phyloP scores from a whole-genome alignment of 2,113 vertebrate genomes.

The Cricetomys ansorgei region DNA sequence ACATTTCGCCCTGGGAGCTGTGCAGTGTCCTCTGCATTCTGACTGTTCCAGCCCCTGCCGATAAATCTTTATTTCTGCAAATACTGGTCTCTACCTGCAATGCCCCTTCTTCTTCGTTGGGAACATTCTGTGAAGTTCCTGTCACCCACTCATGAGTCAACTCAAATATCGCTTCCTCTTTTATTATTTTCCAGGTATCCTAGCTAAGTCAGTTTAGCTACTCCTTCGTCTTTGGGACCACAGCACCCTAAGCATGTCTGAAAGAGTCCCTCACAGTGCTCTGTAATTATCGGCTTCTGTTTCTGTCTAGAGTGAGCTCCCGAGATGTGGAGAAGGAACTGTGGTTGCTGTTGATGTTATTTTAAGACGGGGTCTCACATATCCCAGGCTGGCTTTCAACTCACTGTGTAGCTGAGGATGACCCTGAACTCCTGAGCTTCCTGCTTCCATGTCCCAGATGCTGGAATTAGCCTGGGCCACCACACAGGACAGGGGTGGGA shows the following conservation, averaged over 20 bases:
- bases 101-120: not conserved
- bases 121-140: not conserved
- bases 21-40: not conserved
- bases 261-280: not conserved
- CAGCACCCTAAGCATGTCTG: not conserved
- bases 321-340: not conserved
- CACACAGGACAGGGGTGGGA: not conserved
- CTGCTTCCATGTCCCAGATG: not conserved
- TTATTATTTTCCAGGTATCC: not conserved
- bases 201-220: not conserved
- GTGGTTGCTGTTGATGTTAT: not conserved
- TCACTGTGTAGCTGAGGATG: not conserved
- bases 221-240: not conserved
- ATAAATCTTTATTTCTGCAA: not conserved
- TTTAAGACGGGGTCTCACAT: not conserved
- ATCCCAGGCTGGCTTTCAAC: not conserved
- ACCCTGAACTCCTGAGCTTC: not conserved
- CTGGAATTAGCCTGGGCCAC: not conserved
- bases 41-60: not conserved
- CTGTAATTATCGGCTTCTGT: not conserved
- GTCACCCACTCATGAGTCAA: not conserved
- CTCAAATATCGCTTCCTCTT: not conserved
- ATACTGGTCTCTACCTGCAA: not conserved
- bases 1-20: not conserved
- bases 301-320: not conserved